These are phyloP conservation scores for Crocodylus rhombifer DNA, from an alignment of 2,797 vertebrate species.

Conservation along the genomic window DNA sequence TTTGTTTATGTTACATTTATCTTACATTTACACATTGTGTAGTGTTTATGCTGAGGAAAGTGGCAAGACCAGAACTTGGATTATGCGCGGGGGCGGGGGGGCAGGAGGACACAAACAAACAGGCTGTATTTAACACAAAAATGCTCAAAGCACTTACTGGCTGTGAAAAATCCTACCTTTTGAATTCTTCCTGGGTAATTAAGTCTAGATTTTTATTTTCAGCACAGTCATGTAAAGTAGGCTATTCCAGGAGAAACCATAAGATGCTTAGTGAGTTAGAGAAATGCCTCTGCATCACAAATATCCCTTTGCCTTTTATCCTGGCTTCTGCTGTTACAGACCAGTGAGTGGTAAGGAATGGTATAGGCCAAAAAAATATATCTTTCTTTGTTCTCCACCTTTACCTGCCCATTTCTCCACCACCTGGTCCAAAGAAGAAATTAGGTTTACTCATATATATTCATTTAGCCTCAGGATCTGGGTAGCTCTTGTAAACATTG, in stretches of 20 bases:
- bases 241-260: too few relatives aligned
- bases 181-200: background rate
- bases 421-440: background rate
- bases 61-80: background rate
- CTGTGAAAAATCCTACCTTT: background rate
- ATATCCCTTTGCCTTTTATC: background rate
- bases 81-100: background rate
- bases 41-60: background rate
- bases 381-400: background rate
- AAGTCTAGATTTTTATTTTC: background rate
- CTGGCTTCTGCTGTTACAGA: background rate
- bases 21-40: background rate
- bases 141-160: background rate
- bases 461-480: background rate
- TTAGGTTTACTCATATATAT: background rate
- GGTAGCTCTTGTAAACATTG: background rate
- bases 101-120: background rate
- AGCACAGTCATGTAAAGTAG: background rate
- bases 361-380: background rate
- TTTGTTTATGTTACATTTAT: constrained; percentile 10
- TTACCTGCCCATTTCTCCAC: background rate
- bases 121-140: background rate
- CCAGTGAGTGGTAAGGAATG: background rate
- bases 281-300: background rate
- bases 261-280: background rate